Percentiles rank a stretch among this genome's conserved stretches.
phyloP scores from a whole-genome alignment of 2,797 vertebrate genomes.

The Hybognathus amarus region DNA sequence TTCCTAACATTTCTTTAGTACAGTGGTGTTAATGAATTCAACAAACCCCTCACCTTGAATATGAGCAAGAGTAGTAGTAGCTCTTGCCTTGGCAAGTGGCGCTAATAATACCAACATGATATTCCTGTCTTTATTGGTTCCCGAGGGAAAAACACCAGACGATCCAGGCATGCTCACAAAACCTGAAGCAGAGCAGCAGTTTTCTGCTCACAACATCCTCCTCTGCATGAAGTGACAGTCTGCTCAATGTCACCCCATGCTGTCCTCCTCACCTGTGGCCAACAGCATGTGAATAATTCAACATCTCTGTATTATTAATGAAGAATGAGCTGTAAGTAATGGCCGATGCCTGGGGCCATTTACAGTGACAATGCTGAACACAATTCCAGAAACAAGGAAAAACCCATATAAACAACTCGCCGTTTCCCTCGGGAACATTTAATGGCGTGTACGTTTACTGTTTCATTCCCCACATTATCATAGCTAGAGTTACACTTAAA shows the following conservation, averaged over 20 bases:
- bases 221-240: slow-evolving; percentile 43
- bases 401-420: slow-evolving; percentile 57
- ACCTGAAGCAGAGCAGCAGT: slow-evolving; percentile 22
- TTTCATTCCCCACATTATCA: slow-evolving; percentile 24
- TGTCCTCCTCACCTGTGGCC: slow-evolving; percentile 64
- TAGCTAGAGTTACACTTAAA: slow-evolving; percentile 40
- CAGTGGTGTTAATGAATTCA: not conserved
- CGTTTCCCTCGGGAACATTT: slow-evolving; percentile 56
- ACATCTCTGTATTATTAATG: slow-evolving; percentile 69
- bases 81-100: not conserved
- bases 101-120: slow-evolving; percentile 27
- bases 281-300: slow-evolving; percentile 68
- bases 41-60: not conserved
- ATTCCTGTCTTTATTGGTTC: slow-evolving; percentile 26
- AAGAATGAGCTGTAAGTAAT: slow-evolving; percentile 65
- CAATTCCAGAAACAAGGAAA: slow-evolving; percentile 62
- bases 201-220: slow-evolving; percentile 38
- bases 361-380: slow-evolving; percentile 63
- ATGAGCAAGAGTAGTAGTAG: not conserved
- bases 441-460: slow-evolving; percentile 25
- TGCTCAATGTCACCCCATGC: slow-evolving; percentile 53
- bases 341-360: slow-evolving; percentile 61
- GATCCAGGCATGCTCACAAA: slow-evolving; percentile 21
- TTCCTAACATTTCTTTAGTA: not conserved
- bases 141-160: slow-evolving; percentile 22